Percentiles rank a stretch among this genome's conserved stretches.
phyloP scores from a whole-genome alignment of 2,113 vertebrate genomes.

The Oncorhynchus clarkii region DNA sequence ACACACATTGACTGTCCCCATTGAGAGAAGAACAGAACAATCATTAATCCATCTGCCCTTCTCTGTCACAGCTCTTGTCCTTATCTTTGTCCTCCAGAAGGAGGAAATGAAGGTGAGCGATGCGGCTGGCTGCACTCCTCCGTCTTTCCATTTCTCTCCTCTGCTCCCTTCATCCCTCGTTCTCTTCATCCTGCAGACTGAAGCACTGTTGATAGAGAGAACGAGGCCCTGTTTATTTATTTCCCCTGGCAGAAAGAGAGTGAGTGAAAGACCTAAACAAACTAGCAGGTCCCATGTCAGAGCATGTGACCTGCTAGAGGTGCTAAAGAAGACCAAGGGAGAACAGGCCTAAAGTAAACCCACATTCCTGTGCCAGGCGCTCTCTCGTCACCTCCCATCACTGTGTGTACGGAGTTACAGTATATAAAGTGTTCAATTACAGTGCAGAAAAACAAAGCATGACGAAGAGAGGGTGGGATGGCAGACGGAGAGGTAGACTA shows the following conservation, averaged over 20 bases:
- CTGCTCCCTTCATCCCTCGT: too few relatives aligned
- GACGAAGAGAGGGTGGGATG: not conserved
- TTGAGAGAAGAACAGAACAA: not conserved
- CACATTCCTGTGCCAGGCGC: not conserved
- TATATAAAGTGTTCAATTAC: not conserved
- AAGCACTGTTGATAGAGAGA: not conserved
- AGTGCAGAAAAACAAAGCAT: not conserved
- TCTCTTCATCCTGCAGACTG: not conserved
- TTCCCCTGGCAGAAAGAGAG: not conserved
- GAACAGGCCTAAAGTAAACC: not conserved
- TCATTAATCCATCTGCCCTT: not conserved
- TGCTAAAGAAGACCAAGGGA: not conserved
- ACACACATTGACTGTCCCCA: not conserved
- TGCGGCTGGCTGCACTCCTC: too few relatives aligned
- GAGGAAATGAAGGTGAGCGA: not conserved
- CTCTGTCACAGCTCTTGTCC: not conserved
- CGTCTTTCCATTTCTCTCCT: too few relatives aligned
- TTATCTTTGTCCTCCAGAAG: not conserved
- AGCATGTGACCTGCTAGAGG: not conserved
- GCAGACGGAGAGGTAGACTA: not conserved
- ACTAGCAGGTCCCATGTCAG: not conserved
- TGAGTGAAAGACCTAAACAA: not conserved
- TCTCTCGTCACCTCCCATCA: not conserved
- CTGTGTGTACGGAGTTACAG: not conserved
- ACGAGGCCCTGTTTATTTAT: conserved; percentile 4